A percentile compares a stretch with the other conserved stretches of the same genome.
phyloP scores from a whole-genome alignment of 2,797 vertebrate genomes.

The Apodemus agrarius region DNA sequence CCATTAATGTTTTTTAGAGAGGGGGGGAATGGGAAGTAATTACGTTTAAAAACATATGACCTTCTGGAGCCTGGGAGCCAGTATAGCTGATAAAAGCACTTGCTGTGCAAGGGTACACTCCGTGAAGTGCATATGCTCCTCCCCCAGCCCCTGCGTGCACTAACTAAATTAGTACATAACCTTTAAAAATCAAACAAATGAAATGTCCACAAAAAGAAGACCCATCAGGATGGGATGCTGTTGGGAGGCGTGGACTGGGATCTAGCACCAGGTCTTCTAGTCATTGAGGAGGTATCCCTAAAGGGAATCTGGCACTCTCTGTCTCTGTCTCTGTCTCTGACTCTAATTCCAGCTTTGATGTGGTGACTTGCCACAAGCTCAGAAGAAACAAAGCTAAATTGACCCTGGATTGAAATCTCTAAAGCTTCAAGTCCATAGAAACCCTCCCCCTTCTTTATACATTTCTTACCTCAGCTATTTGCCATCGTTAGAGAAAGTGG shows the following conservation, averaged over 20 bases:
- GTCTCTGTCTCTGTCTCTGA: not conserved
- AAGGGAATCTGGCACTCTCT: not conserved
- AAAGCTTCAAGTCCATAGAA: not conserved
- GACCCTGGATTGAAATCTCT: not conserved
- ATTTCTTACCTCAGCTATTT: not conserved
- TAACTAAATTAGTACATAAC: not conserved
- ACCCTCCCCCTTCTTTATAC: not conserved
- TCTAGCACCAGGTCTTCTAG: not conserved
- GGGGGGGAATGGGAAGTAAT: not conserved
- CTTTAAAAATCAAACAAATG: not conserved
- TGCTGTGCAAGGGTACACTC: not conserved
- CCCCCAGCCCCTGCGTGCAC: not conserved
- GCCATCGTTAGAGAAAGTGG: not conserved
- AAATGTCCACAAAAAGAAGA: not conserved
- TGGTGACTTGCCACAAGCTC: not conserved
- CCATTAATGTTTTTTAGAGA: not conserved
- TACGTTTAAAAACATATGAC: not conserved
- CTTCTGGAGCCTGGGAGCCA: not conserved
- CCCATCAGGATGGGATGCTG: not conserved
- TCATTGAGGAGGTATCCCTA: not conserved
- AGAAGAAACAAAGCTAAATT: not conserved
- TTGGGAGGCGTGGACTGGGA: not conserved
- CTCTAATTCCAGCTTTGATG: not conserved
- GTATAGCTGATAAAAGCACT: not conserved
- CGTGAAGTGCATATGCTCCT: not conserved